Conservation (phyloP, 2,113 vertebrate genomes). For the Serinus canaria region DNA sequence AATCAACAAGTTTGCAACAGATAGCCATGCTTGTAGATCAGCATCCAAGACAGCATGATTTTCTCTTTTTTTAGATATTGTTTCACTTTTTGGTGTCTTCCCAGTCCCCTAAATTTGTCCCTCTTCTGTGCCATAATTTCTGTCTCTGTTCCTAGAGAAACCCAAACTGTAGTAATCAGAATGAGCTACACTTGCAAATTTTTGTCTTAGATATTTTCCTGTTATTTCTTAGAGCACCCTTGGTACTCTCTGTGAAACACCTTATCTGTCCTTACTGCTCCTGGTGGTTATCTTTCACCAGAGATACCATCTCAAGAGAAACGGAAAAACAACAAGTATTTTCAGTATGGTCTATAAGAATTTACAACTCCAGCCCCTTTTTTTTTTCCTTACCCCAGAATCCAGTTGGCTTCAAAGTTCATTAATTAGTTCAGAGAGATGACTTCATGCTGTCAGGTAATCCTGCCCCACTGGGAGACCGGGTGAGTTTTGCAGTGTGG, state of each 20-base stretch:
- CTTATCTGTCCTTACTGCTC: not conserved
- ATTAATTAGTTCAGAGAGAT: not conserved
- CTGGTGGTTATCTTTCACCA: not conserved
- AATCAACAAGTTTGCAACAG: not conserved
- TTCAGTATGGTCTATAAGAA: not conserved
- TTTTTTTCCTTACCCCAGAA: not conserved
- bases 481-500: not conserved
- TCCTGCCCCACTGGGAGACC: not conserved
- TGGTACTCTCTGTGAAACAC: not conserved
- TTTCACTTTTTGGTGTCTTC: not conserved
- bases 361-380: fast-evolving
- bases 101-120: not conserved
- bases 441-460: not conserved
- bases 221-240: not conserved
- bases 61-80: not conserved
- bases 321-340: not conserved
- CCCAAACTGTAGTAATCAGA: not conserved
- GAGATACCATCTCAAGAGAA: not conserved
- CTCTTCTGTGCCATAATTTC: not conserved
- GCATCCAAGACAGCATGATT: not conserved
- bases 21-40: not conserved
- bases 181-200: not conserved
- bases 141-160: not conserved
- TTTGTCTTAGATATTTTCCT: not conserved
- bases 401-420: not conserved